Evolutionary conservation across 2,888 invertebrate genomes (phyloP).

Genomic region (Rhimphoctona megacephalus): DNA sequence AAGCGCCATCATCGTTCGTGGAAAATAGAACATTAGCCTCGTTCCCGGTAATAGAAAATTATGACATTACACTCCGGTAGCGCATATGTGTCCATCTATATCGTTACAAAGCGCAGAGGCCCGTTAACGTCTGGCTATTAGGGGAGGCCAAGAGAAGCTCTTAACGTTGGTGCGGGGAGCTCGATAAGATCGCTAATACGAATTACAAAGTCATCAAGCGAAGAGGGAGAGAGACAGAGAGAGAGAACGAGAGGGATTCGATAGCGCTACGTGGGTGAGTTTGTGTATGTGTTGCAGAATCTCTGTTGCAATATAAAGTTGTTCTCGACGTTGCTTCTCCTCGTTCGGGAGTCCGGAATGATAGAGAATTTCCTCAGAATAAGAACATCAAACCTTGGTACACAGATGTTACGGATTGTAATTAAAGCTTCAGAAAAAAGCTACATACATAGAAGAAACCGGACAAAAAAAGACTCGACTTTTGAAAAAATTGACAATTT

Average conservation of each 20-base stretch:
- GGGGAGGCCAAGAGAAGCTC: constrained; percentile 45
- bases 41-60: constrained; percentile 62
- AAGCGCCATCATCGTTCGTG: not conserved
- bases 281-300: constrained; percentile 11
- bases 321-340: not conserved
- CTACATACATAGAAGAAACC: not conserved
- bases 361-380: constrained; percentile 14
- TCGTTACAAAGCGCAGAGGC: constrained; percentile 19
- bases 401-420: constrained; percentile 9
- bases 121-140: constrained; percentile 71
- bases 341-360: not conserved
- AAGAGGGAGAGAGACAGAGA: constrained; percentile 29
- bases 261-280: not conserved
- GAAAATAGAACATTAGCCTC: constrained; percentile 11
- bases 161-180: constrained; percentile 21
- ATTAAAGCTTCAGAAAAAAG: constrained; percentile 7
- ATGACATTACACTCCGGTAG: constrained; percentile 49
- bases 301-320: constrained; percentile 5
- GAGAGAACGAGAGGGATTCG: constrained; percentile 3
- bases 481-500: not conserved
- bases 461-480: not conserved
- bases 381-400: not conserved
- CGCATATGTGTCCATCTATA: not conserved
- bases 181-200: constrained; percentile 74
- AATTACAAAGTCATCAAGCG: constrained; percentile 74